phyloP scores from a whole-genome alignment of 2,797 vertebrate genomes.

The Micrastur ruficollis region DNA sequence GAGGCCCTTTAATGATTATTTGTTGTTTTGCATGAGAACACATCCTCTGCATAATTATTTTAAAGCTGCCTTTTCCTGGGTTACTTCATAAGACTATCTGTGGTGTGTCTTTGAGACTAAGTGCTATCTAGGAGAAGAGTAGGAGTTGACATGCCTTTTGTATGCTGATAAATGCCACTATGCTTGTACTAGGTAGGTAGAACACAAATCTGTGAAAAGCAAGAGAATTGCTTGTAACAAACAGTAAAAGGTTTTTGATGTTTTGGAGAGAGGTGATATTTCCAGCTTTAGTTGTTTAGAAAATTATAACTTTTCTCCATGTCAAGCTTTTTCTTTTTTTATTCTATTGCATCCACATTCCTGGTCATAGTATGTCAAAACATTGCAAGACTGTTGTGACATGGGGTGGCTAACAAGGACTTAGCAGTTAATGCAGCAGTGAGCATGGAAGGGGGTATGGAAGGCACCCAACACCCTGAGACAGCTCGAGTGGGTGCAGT shows the following conservation, averaged over 20 bases:
- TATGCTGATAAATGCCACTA: neutral
- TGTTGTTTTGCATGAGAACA: constrained; percentile 9
- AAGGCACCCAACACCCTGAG: neutral
- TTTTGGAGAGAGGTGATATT: neutral
- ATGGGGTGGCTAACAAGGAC: neutral
- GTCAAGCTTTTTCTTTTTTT: neutral
- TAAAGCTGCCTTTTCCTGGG: neutral
- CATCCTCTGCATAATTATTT: constrained; percentile 46
- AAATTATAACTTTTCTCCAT: neutral
- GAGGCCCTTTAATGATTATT: constrained; percentile 17
- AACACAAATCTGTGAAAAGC: neutral
- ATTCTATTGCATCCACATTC: neutral
- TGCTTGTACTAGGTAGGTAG: neutral
- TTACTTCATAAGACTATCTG: neutral
- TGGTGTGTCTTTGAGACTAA: neutral
- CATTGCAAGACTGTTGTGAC: neutral
- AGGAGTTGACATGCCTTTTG: neutral
- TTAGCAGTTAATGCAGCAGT: neutral
- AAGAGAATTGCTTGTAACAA: neutral
- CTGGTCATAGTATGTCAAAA: neutral
- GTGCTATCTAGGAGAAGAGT: neutral
- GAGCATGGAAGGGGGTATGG: neutral
- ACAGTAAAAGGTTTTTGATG: neutral
- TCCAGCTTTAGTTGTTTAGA: neutral
- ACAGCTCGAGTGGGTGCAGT: neutral